Conservation (phyloP, 2,888 invertebrate species). For the Eretmocerus hayati region DNA sequence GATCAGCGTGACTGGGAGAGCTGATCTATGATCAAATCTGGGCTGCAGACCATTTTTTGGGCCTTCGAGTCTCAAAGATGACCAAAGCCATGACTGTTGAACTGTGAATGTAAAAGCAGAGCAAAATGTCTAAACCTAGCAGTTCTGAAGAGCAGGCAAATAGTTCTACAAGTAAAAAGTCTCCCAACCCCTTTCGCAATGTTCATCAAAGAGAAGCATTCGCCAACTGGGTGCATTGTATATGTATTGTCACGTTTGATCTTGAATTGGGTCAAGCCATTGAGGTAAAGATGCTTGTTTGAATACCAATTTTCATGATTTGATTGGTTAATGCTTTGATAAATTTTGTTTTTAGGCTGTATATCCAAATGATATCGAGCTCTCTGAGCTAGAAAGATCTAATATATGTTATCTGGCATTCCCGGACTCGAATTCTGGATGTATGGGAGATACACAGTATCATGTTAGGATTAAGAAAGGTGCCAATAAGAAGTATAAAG, state of each 20-base stretch:
- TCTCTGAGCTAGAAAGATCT: constrained; percentile 79
- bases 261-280: constrained; percentile 97
- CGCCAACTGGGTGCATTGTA: constrained; percentile 93
- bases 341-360: constrained; percentile 55
- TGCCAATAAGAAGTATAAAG: constrained; percentile 48
- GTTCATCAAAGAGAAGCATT: constrained; percentile 57
- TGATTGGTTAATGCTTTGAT: not conserved
- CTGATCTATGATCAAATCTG: too few relatives aligned
- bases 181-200: constrained; percentile 5
- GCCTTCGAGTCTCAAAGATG: too few relatives aligned
- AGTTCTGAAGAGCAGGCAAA: constrained; percentile 7
- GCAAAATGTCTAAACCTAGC: constrained; percentile 19
- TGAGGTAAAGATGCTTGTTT: constrained; percentile 57
- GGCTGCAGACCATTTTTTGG: too few relatives aligned
- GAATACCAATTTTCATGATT: not conserved
- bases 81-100: too few relatives aligned
- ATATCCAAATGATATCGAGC: constrained; percentile 70
- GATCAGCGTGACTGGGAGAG: too few relatives aligned
- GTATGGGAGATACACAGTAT: constrained; percentile 97
- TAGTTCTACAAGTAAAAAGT: not conserved
- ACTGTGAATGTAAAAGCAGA: too few relatives aligned
- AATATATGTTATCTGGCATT: constrained; percentile 97
- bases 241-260: constrained; percentile 98
- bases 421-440: constrained; percentile 98
- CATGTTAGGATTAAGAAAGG: constrained; percentile 78